These are phyloP conservation scores for Brachystomella parvula DNA, from an alignment of 1,140 invertebrate genomes.

Conservation along the genomic window DNA sequence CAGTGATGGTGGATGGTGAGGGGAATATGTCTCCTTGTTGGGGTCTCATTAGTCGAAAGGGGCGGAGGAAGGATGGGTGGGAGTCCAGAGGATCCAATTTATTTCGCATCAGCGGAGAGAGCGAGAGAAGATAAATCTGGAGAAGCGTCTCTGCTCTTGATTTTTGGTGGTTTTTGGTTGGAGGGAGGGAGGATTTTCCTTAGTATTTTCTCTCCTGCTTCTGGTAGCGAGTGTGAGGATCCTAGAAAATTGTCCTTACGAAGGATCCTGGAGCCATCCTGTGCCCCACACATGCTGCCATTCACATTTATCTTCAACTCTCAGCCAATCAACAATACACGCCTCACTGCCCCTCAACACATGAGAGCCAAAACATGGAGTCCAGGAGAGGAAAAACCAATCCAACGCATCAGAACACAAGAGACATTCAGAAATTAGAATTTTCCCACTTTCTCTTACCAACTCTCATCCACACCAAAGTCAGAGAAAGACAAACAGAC, in stretches of 20 bases:
- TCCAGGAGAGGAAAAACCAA: conserved; percentile 2
- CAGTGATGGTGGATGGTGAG: too few relatives aligned
- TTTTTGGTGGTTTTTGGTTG: conserved; percentile 9
- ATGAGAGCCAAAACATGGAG: not conserved
- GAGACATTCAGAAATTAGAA: not conserved
- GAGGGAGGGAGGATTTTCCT: not conserved
- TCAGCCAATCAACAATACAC: conserved; percentile 4
- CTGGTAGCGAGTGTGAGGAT: not conserved
- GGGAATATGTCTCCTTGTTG: too few relatives aligned
- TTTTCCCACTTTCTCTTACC: too few relatives aligned
- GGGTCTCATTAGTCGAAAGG: not conserved
- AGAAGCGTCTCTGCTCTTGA: conserved; percentile 9
- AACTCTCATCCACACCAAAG: too few relatives aligned
- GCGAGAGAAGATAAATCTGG: conserved; percentile 15
- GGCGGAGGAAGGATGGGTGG: not conserved
- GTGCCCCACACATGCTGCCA: not conserved
- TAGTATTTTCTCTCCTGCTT: too few relatives aligned
- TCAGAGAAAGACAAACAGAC: too few relatives aligned
- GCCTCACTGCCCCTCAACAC: conserved; percentile 1
- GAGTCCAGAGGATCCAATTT: conserved; percentile 17
- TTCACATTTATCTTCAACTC: not conserved
- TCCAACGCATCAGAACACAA: conserved; percentile 8
- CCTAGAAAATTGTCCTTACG: not conserved
- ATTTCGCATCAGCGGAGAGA: conserved; percentile 22
- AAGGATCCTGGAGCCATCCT: not conserved